Percentiles rank a stretch among this genome's conserved stretches.
phyloP scores from a whole-genome alignment of 1,140 invertebrate genomes.

The Tenebrio molitor region DNA sequence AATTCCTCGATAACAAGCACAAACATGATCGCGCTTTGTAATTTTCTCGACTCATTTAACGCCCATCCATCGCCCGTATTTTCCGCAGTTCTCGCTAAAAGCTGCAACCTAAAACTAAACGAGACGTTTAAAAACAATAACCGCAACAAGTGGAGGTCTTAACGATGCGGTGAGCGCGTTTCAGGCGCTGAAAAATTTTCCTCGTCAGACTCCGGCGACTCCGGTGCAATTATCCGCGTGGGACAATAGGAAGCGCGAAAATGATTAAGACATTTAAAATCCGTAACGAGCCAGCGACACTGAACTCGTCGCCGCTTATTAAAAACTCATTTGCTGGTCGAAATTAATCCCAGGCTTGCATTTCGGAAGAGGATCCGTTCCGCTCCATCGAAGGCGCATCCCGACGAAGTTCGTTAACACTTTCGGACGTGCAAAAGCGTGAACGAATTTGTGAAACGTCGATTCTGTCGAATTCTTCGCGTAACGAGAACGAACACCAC shows the following conservation, averaged over 20 bases:
- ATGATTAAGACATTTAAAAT: slow-evolving; percentile 5
- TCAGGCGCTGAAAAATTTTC: no score
- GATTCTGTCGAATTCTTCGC: background rate
- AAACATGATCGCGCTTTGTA: background rate
- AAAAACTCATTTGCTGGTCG: background rate
- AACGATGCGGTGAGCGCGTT: background rate
- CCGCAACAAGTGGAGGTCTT: background rate
- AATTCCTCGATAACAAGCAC: background rate
- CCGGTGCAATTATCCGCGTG: no score
- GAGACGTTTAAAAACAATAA: no score
- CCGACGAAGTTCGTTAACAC: background rate
- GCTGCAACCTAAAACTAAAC: no score
- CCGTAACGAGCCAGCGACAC: background rate
- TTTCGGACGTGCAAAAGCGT: background rate
- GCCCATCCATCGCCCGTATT: background rate
- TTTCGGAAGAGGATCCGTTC: background rate
- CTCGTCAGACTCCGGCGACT: no score
- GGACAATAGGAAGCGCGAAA: background rate
- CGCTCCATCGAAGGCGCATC: background rate
- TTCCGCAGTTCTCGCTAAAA: no score
- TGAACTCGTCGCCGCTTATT: background rate
- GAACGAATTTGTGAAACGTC: background rate
- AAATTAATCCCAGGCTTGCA: background rate
- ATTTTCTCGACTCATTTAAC: background rate
- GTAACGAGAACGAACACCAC: no score